A percentile compares a stretch with the other conserved stretches of the same genome.
Evolutionary conservation across 92 coral and sea anemone species (phyloP).

Genomic region (Palythoa caribaeorum): DNA sequence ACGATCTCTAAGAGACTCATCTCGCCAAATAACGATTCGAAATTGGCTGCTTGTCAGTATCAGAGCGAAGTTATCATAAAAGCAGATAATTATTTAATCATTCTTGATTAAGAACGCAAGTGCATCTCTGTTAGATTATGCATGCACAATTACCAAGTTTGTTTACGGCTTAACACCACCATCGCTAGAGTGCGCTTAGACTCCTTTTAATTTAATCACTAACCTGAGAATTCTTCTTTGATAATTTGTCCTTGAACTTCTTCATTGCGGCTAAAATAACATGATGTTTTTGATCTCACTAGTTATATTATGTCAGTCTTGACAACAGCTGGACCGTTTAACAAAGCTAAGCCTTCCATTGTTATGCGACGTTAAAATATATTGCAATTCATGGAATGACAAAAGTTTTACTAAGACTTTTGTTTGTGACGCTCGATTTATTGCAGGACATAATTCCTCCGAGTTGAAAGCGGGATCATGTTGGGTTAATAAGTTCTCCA

Average conservation of each 20-base stretch:
- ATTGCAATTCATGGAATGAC: background rate
- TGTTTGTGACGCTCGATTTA: background rate
- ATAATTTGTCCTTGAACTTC: conserved; percentile 38
- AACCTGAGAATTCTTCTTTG: conserved; percentile 34
- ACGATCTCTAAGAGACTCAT: too few species aligned
- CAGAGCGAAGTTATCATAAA: background rate
- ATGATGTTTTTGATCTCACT: background rate
- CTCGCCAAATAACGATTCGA: background rate
- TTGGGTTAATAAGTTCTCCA: background rate
- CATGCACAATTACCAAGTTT: background rate
- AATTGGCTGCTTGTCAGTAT: background rate
- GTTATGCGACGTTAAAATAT: background rate
- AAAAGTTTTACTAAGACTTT: background rate
- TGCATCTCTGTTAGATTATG: conserved; percentile 1
- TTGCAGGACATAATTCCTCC: background rate
- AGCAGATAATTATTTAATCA: conserved; percentile 17
- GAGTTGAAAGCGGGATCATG: background rate
- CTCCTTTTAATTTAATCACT: background rate
- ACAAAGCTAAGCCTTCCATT: background rate
- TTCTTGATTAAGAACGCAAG: conserved; percentile 27
- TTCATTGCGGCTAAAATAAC: background rate
- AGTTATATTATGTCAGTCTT: background rate
- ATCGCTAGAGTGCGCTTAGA: background rate
- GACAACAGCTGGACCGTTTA: background rate
- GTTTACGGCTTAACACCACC: conserved; percentile 13